These are phyloP conservation scores for Orestias chungarensis DNA, from an alignment of 2,797 vertebrate species.

Conservation along the genomic window DNA sequence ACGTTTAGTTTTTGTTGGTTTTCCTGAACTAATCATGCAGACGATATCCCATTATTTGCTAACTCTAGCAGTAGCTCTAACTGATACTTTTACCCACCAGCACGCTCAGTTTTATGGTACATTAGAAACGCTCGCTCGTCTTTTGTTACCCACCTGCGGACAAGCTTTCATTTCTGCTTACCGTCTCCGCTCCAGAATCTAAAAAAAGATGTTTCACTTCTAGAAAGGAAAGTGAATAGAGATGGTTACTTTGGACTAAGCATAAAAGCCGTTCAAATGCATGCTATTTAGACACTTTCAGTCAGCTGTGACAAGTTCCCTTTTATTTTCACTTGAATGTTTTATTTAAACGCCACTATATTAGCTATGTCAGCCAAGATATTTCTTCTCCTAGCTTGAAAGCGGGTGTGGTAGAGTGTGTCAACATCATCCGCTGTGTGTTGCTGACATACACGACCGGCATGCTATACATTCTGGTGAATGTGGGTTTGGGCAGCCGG, in stretches of 20 bases:
- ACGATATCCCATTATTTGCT: neutral
- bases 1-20: neutral
- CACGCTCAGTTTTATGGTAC: neutral
- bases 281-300: neutral
- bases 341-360: neutral
- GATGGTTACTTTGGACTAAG: neutral
- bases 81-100: neutral
- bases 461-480: slow-evolving; percentile 63
- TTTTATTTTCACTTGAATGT: neutral
- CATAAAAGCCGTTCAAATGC: neutral
- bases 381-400: slow-evolving; percentile 63
- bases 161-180: neutral
- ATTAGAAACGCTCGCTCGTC: neutral
- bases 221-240: neutral
- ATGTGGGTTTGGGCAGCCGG: slow-evolving; percentile 42
- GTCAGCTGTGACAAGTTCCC: neutral
- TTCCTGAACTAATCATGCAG: neutral
- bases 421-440: slow-evolving; percentile 61
- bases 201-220: neutral
- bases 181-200: neutral
- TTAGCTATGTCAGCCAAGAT: slow-evolving; percentile 43
- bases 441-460: slow-evolving; percentile 5
- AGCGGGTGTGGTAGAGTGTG: slow-evolving; percentile 47
- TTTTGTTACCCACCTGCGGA: neutral
- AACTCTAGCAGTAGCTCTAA: neutral